Conservation (phyloP, 2,113 vertebrate species). For the Odontesthes bonariensis region DNA sequence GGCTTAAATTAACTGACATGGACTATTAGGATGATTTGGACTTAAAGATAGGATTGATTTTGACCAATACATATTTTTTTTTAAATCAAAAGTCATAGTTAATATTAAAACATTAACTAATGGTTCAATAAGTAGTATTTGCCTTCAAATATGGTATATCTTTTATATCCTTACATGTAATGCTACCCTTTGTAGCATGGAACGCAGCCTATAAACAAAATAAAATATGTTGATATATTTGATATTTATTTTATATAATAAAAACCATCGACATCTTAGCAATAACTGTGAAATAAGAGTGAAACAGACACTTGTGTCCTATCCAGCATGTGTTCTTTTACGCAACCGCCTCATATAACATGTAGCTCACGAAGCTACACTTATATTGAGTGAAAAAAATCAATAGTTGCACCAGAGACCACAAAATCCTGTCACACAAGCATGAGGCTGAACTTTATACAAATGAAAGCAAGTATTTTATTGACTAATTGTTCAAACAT, state of each 20-base stretch:
- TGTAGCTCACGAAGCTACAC: slow-evolving; percentile 6
- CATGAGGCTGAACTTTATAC: neutral
- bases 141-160: too few species aligned
- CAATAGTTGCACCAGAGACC: slow-evolving; percentile 23
- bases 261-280: neutral
- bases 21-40: too few species aligned
- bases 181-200: too few species aligned
- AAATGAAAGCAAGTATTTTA: neutral
- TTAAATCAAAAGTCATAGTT: too few species aligned
- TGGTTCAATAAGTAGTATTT: too few species aligned
- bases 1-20: too few species aligned
- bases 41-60: too few species aligned
- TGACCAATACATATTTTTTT: too few species aligned
- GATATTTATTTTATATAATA: neutral
- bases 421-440: slow-evolving; percentile 11
- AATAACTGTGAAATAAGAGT: slow-evolving; percentile 9
- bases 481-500: slow-evolving; percentile 17
- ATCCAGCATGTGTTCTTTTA: slow-evolving; percentile 5
- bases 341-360: slow-evolving; percentile 21
- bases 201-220: too few species aligned
- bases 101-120: too few species aligned
- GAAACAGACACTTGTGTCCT: neutral
- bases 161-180: too few species aligned
- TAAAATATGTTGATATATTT: too few species aligned
- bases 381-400: slow-evolving; percentile 24